Evolutionary conservation across 2,797 vertebrate species (phyloP), one percentile per base, ranked within the genome.

Genomic region (Silurus aristotelis): DNA sequence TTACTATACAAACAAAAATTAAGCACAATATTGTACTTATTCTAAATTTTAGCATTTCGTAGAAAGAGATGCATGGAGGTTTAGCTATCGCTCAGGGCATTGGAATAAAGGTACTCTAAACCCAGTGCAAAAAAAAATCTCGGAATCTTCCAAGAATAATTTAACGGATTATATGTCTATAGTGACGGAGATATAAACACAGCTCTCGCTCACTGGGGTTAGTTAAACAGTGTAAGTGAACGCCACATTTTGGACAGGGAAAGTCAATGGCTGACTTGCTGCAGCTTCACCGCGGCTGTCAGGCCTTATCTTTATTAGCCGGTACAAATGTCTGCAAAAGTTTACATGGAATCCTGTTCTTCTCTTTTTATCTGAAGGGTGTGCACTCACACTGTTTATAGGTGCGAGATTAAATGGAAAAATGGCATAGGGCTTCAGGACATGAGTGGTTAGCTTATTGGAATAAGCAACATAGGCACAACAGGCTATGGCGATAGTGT

Each of bases 271-370:
- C 87, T 92, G 91, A 94, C 92, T 91, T 88, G 92, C 92, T 88
- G 89, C 91, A 92, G 91, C 92, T 89, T 90, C 84, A 89, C 90
- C 81, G 88, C 87, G 90, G 90, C 91, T 94, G 92, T 95, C 94
- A 92, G 93, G 80, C 80, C 91, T 96, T 97, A 97, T 98, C 97
- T 99, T 97, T 98, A 99, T 97, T 95, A 95, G 95, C 92, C 95
- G 96, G 96, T 93, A 95, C 95, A 96, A 96, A 96, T 90, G 95
- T 95, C 95, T 95, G 92, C 91, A 91, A 93, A 92, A 82, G 95
- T 95, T 96, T 95, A 96, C 93, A 90, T 87, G 91, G 92, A 92
- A 91, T 63, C 87, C 90, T 80, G 89, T 91, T 91, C 92, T 88
- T 89, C 91, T 84, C 92, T 94, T 96, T 96, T 97, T 95, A 96